Conservation (phyloP, 92 coral and sea anemone species). For the Parazoanthus atlanticus region DNA sequence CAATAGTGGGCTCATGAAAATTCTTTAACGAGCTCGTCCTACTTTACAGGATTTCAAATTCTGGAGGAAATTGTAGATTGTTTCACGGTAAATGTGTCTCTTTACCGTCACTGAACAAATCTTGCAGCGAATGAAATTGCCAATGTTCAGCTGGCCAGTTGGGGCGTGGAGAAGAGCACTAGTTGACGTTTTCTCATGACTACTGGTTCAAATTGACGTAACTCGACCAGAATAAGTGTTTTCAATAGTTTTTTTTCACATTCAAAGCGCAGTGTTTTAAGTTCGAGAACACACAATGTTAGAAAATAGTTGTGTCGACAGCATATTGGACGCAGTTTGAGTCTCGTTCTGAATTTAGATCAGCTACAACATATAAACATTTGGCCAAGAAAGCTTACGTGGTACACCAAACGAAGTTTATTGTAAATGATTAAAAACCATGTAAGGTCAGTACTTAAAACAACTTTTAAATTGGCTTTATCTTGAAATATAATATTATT, state of each 20-base stretch:
- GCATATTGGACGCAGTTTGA: neutral
- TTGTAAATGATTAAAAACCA: neutral
- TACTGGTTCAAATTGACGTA: no score
- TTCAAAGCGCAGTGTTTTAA: neutral
- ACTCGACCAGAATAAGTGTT: no score
- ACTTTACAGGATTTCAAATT: neutral
- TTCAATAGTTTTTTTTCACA: neutral
- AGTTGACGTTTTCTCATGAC: neutral
- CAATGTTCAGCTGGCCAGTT: neutral
- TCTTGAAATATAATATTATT: neutral
- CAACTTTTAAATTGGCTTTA: neutral
- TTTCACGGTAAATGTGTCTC: neutral
- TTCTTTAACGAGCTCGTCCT: neutral
- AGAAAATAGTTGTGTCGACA: neutral
- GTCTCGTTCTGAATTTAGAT: neutral
- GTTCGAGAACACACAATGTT: neutral
- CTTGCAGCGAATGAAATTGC: neutral
- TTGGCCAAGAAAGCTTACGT: neutral
- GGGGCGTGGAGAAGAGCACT: neutral
- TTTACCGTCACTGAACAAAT: neutral
- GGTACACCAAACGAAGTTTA: neutral
- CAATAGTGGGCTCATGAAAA: no score
- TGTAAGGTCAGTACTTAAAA: neutral
- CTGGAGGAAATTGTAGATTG: neutral
- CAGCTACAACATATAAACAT: neutral